A percentile compares a stretch with the other conserved stretches of the same genome.
phyloP scores from a whole-genome alignment of 2,888 invertebrate genomes.

The Charanyca ferruginea region DNA sequence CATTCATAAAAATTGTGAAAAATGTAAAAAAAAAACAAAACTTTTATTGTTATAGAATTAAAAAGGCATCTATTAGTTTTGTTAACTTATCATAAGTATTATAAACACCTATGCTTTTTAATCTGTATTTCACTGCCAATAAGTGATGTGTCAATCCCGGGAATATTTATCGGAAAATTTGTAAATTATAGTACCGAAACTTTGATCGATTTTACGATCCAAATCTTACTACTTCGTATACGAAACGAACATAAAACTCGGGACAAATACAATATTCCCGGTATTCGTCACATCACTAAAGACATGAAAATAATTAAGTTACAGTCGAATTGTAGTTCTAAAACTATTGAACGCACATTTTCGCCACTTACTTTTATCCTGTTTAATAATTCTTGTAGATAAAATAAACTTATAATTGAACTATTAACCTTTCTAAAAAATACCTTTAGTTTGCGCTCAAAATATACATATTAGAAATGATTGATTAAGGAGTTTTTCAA shows the following conservation, averaged over 20 bases:
- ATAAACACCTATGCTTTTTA: background rate
- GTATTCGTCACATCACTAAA: background rate
- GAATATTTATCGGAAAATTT: background rate
- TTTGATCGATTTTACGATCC: background rate
- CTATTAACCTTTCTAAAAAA: too few species aligned
- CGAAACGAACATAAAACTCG: background rate
- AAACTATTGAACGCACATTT: slow-evolving; percentile 22
- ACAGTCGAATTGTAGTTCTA: background rate
- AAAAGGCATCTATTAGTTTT: slow-evolving; percentile 27
- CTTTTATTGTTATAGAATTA: slow-evolving; percentile 9
- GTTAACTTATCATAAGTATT: slow-evolving; percentile 6
- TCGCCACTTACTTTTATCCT: background rate
- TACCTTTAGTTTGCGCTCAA: too few species aligned
- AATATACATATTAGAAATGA: too few species aligned
- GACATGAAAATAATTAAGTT: background rate
- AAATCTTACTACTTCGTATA: background rate
- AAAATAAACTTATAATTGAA: too few species aligned
- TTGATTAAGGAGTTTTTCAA: too few species aligned
- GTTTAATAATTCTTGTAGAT: slow-evolving; percentile 12
- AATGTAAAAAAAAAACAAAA: slow-evolving; percentile 30
- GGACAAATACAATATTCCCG: background rate
- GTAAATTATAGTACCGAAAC: background rate
- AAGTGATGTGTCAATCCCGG: background rate
- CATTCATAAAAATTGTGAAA: slow-evolving; percentile 26
- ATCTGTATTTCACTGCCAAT: background rate